phyloP scores from a whole-genome alignment of 2,888 invertebrate species.

The Octonoba sinensis region DNA sequence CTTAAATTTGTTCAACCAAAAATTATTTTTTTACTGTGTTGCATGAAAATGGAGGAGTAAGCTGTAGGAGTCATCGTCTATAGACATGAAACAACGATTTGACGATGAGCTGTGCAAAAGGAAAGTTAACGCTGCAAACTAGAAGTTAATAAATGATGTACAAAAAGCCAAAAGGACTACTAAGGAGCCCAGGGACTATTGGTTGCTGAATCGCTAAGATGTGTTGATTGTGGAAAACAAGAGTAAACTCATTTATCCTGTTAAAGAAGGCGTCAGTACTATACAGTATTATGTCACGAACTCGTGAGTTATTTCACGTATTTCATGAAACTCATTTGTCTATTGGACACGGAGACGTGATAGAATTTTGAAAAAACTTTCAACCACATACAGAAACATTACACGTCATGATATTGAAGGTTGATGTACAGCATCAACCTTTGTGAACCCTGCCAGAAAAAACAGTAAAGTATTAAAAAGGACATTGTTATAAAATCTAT shows the following conservation, averaged over 20 bases:
- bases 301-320: slow-evolving; percentile 1
- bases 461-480: slow-evolving; percentile 37
- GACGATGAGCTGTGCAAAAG: too few relatives aligned
- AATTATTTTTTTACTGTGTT: background rate
- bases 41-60: too few relatives aligned
- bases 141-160: too few relatives aligned
- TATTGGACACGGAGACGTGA: slow-evolving; percentile 22
- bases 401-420: slow-evolving; percentile 39
- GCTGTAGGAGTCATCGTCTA: too few relatives aligned
- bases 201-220: slow-evolving; percentile 8
- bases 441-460: slow-evolving; percentile 56
- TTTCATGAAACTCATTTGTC: slow-evolving; percentile 7
- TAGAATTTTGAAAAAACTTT: slow-evolving; percentile 44
- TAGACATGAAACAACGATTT: too few relatives aligned
- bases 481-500: slow-evolving; percentile 50
- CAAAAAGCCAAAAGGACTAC: too few relatives aligned
- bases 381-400: slow-evolving; percentile 48
- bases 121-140: background rate
- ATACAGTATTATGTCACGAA: slow-evolving; percentile 8
- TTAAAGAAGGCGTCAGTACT: slow-evolving; percentile 13
- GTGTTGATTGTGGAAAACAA: slow-evolving; percentile 13
- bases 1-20: background rate
- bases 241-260: slow-evolving; percentile 15
- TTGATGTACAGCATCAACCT: too few relatives aligned
- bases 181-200: too few relatives aligned